Base-by-base conservation (phyloP, 2,888 invertebrate genomes). In the Meganola albula region DNA sequence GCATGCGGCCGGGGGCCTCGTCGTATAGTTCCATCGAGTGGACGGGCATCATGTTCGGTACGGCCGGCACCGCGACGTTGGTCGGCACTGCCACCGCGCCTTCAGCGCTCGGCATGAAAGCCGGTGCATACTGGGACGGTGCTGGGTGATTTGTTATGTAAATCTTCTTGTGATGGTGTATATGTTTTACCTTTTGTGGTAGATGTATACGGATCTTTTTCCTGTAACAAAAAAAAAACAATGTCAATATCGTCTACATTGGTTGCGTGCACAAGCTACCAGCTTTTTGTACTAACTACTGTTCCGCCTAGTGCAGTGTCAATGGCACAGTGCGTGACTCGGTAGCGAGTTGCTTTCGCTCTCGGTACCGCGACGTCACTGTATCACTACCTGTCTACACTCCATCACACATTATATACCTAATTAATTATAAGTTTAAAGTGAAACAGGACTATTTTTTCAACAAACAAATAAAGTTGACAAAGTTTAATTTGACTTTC, bases 191-290 rank as follows among this genome's bases (percentile, higher is more conserved):
- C 61, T 83, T 83, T 72, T 87, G 85, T 58, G 87, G 87, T 72
- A 86, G 80, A 73, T 87, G 86, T 66, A 87, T 87, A 66, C 85
- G 85, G 63, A 87, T 86, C 71, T 87, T 87, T 74, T 87, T 87
- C 68, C 87, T 87, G 83, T 31, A 85, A 85, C 80, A 83, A 83
- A 53, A 68, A 47, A 60, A 69, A 66, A 52, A 64, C 40, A 63
- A 53, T 68, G 53, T 44, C 51, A 62, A 51, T 63, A 63, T 67
- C 51, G 46, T 51, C 44, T 40, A 58, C 48, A 48, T 54, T 44
- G 51, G 66, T 76, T 55, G 77, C 77, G 68, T 77, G 79, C 70
- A 63, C 42, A 50, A 48, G 36, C 40, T 40, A 45, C 37, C 34
- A 37, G 44, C 52, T 69, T 70, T 70, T 64, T 63, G 44, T 53